Evolutionary conservation across 2,797 vertebrate genomes (phyloP).

Genomic region (Mormyrops attenuatus): DNA sequence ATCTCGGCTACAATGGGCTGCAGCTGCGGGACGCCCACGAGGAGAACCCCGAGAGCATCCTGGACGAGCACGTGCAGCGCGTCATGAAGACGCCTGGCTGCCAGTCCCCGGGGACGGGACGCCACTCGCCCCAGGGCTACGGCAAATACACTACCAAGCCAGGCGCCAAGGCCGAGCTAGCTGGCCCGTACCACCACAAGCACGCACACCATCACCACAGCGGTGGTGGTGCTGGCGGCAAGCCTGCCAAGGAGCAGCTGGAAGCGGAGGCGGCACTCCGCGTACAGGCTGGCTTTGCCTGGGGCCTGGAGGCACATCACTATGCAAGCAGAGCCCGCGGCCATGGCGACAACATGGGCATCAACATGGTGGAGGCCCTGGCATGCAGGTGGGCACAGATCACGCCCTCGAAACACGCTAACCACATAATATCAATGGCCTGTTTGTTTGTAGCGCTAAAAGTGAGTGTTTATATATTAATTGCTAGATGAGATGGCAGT

Average conservation of each 20-base stretch:
- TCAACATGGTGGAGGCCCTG: conserved; percentile 61
- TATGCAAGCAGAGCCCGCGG: conserved; percentile 75
- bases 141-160: conserved; percentile 70
- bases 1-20: conserved; percentile 65
- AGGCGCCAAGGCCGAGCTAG: conserved; percentile 64
- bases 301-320: conserved; percentile 69
- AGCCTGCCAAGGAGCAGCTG: conserved; percentile 75
- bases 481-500: not conserved
- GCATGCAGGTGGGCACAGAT: conserved; percentile 64
- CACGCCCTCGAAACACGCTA: not conserved
- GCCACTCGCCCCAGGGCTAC: conserved; percentile 71
- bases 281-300: conserved; percentile 62
- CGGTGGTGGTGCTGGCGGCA: conserved; percentile 51
- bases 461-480: not conserved
- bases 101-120: conserved; percentile 83
- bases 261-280: conserved; percentile 68
- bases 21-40: conserved; percentile 80
- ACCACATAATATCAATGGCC: not conserved
- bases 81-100: conserved; percentile 95
- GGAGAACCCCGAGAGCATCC: conserved; percentile 93
- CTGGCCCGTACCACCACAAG: conserved; percentile 76
- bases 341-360: conserved; percentile 67
- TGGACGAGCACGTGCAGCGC: conserved; percentile 92
- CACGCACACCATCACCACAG: conserved; percentile 75
- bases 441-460: not conserved